A percentile compares a stretch with the other conserved stretches of the same genome.
phyloP scores from a whole-genome alignment of 1,140 invertebrate genomes.

The Galleria mellonella region DNA sequence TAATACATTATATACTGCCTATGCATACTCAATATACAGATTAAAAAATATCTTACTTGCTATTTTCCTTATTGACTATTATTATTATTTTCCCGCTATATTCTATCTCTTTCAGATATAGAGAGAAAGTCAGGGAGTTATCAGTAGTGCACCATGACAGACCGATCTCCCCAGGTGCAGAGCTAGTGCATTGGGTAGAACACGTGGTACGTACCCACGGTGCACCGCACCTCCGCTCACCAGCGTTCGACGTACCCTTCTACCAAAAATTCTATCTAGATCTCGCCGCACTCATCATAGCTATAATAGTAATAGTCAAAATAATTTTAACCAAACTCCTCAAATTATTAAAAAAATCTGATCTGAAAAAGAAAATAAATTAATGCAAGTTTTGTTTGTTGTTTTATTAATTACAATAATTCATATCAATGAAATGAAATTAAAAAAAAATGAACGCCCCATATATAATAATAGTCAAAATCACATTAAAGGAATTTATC shows the following conservation, averaged over 20 bases:
- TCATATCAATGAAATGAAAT: too few species aligned
- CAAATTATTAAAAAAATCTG: too few species aligned
- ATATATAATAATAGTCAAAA: too few species aligned
- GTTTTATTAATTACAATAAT: too few species aligned
- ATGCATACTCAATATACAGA: too few species aligned
- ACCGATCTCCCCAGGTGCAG: slow-evolving; percentile 26
- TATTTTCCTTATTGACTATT: too few species aligned
- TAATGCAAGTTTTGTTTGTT: too few species aligned
- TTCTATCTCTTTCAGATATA: slow-evolving; percentile 24
- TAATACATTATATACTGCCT: too few species aligned
- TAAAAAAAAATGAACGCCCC: too few species aligned
- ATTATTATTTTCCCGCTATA: neutral
- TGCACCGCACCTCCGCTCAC: slow-evolving; percentile 32
- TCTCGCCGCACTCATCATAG: neutral
- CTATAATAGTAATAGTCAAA: neutral
- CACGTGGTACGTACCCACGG: slow-evolving; percentile 38
- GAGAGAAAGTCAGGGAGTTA: slow-evolving; percentile 21
- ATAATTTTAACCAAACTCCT: neutral
- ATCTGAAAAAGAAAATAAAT: too few species aligned
- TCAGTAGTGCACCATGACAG: slow-evolving; percentile 39
- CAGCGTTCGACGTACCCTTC: slow-evolving; percentile 11
- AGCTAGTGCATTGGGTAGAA: slow-evolving; percentile 35
- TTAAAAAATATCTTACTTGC: too few species aligned
- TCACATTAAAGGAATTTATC: too few species aligned
- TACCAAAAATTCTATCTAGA: neutral